Base-by-base conservation (phyloP, 1,140 invertebrate genomes). In the Lasioglossum albipes region DNA sequence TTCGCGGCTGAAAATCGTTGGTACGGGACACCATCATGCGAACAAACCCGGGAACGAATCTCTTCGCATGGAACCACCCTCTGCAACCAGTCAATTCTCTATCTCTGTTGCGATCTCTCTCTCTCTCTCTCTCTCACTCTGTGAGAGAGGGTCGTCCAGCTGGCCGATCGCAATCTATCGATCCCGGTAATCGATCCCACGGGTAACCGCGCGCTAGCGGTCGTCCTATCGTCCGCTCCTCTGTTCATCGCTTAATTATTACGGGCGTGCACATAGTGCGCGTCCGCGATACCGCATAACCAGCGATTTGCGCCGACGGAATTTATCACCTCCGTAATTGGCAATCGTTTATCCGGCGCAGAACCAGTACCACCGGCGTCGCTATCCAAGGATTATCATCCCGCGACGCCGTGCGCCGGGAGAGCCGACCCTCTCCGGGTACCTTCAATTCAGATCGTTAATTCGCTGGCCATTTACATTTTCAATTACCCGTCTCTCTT, bases 181-280 rank as follows among this genome's bases (percentile, higher is more conserved):
- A 54, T 65, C 49, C 41, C 54, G 7, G 45, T 71, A 88, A 88
- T 83, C 79, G 86, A 86, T 87, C 64, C 76, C 80, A 68, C 77
- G 76, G 81, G 59, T 76, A 82, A 67, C 62, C 77, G 78, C 52
- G 73, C 52, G 73, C n/a, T 70, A 45, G 81, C 45, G 57, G 66
- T 27, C 42, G 72, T 31, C 75, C 75, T 76, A 72, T 70, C 79
- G 61, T 61, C 59, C 84, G 75, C 73, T 83, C 68, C 80, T 86
- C 87, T 83, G 86, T 88, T 90, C 89, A 90, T 88, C 86, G 85
- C 90, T 90, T 90, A 91, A 91, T 91, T 91, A 90, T 90, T 85
- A 86, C 83, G 81, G 75, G 79, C 85, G 77, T 49, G 71, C 69
- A 72, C 83, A 74, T 75, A 84, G 81, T 20, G 6, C 57, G 79